phyloP scores from a whole-genome alignment of 2,113 vertebrate genomes.

The Anoura caudifer region DNA sequence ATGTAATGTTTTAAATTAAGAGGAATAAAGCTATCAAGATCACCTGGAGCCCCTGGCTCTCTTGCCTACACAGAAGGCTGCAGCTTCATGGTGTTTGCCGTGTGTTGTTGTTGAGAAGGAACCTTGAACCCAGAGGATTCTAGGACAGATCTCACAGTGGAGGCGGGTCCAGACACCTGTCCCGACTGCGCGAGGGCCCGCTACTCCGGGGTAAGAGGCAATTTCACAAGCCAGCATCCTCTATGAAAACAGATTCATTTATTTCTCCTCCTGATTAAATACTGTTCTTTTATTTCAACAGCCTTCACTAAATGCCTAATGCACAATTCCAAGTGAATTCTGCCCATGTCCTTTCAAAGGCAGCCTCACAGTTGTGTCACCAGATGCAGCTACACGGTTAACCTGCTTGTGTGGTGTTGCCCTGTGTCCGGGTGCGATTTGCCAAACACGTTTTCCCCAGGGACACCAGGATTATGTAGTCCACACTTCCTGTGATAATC shows the following conservation, averaged over 20 bases:
- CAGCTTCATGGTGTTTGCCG: not conserved
- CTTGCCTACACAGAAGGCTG: too few relatives aligned
- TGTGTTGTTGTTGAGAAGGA: not conserved
- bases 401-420: not conserved
- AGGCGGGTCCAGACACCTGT: not conserved
- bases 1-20: not conserved
- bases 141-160: not conserved
- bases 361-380: not conserved
- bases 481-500: not conserved
- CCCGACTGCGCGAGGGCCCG: not conserved
- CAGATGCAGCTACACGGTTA: not conserved
- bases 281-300: conserved; percentile 23
- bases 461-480: not conserved
- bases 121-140: not conserved
- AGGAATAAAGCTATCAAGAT: not conserved
- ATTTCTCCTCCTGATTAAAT: conserved; percentile 3
- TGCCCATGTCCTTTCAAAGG: conserved; percentile 39
- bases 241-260: conserved; percentile 34
- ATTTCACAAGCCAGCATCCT: conserved; percentile 22
- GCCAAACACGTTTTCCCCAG: not conserved
- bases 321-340: conserved; percentile 33
- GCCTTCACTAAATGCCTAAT: conserved; percentile 22
- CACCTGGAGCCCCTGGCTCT: not conserved
- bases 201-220: not conserved
- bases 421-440: not conserved